Base-by-base conservation (phyloP, 1,140 invertebrate genomes). In the Marisa cornuarietis region DNA sequence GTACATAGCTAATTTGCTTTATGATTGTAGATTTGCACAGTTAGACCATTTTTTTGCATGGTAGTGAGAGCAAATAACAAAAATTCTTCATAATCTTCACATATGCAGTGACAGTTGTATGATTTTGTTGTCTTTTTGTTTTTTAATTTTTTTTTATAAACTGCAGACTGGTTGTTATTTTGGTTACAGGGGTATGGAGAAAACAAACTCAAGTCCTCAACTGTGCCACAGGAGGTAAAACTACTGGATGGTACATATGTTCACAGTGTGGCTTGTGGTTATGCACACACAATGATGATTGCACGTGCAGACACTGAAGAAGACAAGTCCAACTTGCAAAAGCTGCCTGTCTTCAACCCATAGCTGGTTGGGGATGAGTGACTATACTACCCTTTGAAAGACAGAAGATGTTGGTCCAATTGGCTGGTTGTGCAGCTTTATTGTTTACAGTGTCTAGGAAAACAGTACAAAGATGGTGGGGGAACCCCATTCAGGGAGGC, bases 141-240 rank as follows among this genome's bases (percentile, higher is more conserved):
- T 24, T 31, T 54, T 66, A 66, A 1, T 68, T 31, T 74, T 11
- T 73, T 42, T 9, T 11, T n/a, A 20, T 71, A 49, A 65, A 22
- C 71, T 13, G 52, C 24, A 10, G 26, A 76, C 63, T 81, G 51
- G 75, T 4, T 73, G 61, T 78, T 26, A 74, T 63, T 78, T 62
- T 54, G 73, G 62, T 84, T 84, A 26, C 87, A 96, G 95, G 96
- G 96, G 82, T 94, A 96, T 83, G 96, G 96, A 18, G 96, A 97
- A 84, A 94, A 95, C 88, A 94, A 95, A 86, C 83, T 89, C 11
- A 97, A 96, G 88, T 97, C 96, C 0, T 95, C 95, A 22, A 95
- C 96, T 8, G 93, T 93, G 61, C 96, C 96, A n/a, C 95, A 96
- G 90, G 96, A 98, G 92, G 95, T 97, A 22, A 95, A 94, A 81